phyloP scores from a whole-genome alignment of 2,113 vertebrate genomes.

The Dasyornis broadbenti region DNA sequence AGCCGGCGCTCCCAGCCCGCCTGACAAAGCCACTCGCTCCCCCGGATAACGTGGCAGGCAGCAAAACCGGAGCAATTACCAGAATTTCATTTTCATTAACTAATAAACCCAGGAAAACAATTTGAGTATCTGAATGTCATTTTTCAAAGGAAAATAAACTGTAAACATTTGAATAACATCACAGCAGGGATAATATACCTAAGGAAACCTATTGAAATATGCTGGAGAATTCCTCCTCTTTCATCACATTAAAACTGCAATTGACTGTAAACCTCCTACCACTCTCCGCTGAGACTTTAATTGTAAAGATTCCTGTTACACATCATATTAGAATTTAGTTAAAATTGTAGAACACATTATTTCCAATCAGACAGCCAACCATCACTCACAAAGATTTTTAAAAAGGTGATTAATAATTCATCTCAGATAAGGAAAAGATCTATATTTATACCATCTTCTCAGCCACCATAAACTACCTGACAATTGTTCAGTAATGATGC shows the following conservation, averaged over 20 bases:
- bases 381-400: constrained; percentile 86
- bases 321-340: constrained; percentile 88
- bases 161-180: constrained; percentile 83
- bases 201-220: constrained; percentile 80
- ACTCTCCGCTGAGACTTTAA: constrained; percentile 83
- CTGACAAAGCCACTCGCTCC: constrained; percentile 21
- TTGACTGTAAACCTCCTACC: constrained; percentile 80
- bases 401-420: constrained; percentile 95
- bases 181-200: constrained; percentile 82
- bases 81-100: constrained; percentile 80
- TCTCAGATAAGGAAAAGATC: constrained; percentile 90
- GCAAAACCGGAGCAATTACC: constrained; percentile 9
- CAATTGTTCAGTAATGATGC: constrained; percentile 99
- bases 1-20: constrained; percentile 4
- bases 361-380: constrained; percentile 84
- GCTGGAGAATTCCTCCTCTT: constrained; percentile 76
- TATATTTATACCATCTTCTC: constrained; percentile 93
- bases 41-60: background rate
- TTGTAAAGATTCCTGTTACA: constrained; percentile 84
- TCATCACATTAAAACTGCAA: constrained; percentile 82
- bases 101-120: constrained; percentile 77
- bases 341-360: constrained; percentile 88
- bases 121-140: constrained; percentile 76
- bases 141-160: constrained; percentile 82
- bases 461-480: constrained; percentile 98